Evolutionary conservation across 2,797 vertebrate species (phyloP), one percentile per base, ranked within the genome.

Genomic region (Phataginus tetradactyla): DNA sequence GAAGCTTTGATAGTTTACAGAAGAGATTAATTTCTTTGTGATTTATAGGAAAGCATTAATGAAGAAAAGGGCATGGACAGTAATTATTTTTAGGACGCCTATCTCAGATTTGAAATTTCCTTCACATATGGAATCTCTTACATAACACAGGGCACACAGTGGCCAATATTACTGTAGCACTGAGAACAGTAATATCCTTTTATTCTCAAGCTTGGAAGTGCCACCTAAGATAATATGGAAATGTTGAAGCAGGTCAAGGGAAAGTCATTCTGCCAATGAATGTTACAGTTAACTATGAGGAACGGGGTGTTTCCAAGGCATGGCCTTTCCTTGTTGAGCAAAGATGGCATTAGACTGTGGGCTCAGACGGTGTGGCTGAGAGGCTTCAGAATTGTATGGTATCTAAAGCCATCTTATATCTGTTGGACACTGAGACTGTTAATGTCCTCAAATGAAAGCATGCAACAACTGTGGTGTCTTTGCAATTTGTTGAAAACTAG

Each of bases 321-420:
- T 79, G 25, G 34, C n/a, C 72, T 94, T 94, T 94, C 57, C 57
- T 89, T 57, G 72, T 72, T 53, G 79, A 71, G n/a, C 7, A 85
- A 80, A 80, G 27, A 55, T 29, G 32, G 61, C 18, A 4, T 95
- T 61, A 63, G 12, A n/a, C 15, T 17, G 3, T 23, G 55, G 25
- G 32, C 49, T 85, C 45, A 63, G 69, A 18, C 29, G 11, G 14
- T n/a, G 42, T 7, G n/a, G 23, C 71, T 71, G 71, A 93, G 4
- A 80, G 61, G 23, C 39, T 93, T 18, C 27, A 66, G 49, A 34
- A 39, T 1, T 87, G 53, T 34, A 51, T 17, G 9, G 59, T 59
- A 61, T 42, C 29, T 51, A 57, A 53, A 11, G 21, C 23, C 49
- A 92, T 49, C 39, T 59, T 49, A 71, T 4, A 8, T 42, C 9